Percentiles rank a stretch among this genome's conserved stretches.
phyloP scores from a whole-genome alignment of 1,140 invertebrate genomes.

The Alviniconcha marisindica region DNA sequence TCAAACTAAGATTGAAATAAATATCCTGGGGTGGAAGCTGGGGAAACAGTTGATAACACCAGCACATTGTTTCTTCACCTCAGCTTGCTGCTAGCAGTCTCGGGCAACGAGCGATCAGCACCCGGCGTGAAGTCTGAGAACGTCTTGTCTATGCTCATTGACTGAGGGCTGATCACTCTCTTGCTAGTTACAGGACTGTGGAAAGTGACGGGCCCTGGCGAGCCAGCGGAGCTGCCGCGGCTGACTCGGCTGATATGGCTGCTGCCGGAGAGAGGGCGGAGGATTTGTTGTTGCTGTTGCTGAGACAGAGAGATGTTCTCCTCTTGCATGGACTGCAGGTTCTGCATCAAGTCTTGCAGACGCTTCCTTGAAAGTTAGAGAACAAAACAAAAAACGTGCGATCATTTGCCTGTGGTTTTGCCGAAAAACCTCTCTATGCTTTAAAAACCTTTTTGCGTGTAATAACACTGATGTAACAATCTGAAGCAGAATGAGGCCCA shows the following conservation, averaged over 20 bases:
- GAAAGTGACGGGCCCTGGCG: conserved; percentile 30
- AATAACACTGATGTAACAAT: not conserved
- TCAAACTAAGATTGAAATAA: no score
- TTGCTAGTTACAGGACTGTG: conserved; percentile 28
- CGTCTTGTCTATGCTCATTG: conserved; percentile 1
- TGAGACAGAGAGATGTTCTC: conserved; percentile 41
- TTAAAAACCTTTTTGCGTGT: not conserved
- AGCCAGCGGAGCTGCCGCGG: conserved; percentile 12
- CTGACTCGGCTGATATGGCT: conserved; percentile 38
- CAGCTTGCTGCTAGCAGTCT: conserved; percentile 22
- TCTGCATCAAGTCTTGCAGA: conserved; percentile 60
- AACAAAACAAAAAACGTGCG: no score
- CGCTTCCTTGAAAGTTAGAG: conserved; percentile 48
- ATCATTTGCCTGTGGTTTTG: no score
- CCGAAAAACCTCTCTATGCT: not conserved
- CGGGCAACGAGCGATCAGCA: not conserved
- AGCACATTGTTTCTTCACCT: conserved; percentile 11
- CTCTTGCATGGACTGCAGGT: conserved; percentile 54
- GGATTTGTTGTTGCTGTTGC: conserved; percentile 48
- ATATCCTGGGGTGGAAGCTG: no score
- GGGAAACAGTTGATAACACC: not conserved
- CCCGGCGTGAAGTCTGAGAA: not conserved
- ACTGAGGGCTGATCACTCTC: conserved; percentile 13
- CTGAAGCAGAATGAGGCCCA: no score
- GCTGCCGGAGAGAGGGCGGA: conserved; percentile 41